Evolutionary conservation across 2,113 vertebrate species (phyloP).

Genomic region (Panthera uncia): DNA sequence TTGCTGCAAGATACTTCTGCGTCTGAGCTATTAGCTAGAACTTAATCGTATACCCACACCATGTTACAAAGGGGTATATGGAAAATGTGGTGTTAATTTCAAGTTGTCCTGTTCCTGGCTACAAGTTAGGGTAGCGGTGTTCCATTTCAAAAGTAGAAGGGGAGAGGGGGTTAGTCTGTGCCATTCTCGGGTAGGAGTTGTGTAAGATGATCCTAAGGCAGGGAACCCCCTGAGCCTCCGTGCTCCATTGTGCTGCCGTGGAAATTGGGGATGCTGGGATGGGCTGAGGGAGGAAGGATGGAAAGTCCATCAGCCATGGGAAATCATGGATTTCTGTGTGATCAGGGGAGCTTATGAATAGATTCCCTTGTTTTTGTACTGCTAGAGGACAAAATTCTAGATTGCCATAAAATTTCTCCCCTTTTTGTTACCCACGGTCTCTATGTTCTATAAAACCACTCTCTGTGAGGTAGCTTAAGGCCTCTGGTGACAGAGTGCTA

Average conservation of each 20-base stretch:
- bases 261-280: background rate
- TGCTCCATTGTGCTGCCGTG: background rate
- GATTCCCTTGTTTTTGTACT: constrained; percentile 17
- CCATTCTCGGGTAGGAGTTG: background rate
- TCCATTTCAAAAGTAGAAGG: background rate
- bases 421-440: background rate
- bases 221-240: background rate
- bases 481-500: background rate
- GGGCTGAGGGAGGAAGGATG: background rate
- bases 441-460: background rate
- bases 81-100: background rate
- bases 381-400: background rate
- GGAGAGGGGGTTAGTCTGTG: background rate
- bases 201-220: background rate
- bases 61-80: background rate
- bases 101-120: background rate
- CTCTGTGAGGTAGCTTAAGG: constrained; percentile 9
- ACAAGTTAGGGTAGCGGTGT: background rate
- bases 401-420: background rate
- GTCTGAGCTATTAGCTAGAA: background rate
- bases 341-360: background rate
- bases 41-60: background rate
- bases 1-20: background rate
- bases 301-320: background rate
- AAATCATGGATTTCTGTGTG: background rate